Evolutionary conservation across 2,113 vertebrate species (phyloP), one percentile per base, ranked within the genome.

Genomic region (Drymodes brunneopygia): DNA sequence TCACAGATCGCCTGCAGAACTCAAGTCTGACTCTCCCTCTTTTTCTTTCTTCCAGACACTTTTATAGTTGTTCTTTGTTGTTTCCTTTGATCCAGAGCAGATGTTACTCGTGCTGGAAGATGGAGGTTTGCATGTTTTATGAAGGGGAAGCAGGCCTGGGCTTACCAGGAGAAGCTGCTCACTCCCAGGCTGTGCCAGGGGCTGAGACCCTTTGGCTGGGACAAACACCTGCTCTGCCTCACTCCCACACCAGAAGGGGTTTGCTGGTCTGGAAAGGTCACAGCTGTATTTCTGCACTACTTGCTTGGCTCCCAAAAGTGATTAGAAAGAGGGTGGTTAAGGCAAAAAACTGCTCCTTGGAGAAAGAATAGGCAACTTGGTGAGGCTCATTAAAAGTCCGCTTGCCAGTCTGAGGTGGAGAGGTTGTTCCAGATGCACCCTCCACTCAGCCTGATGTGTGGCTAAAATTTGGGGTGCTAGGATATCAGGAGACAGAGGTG

Each of bases 61-160:
- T 94, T 94, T 60, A 80, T 69, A 47, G 87, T 40, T 86, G 74
- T 86, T 94, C 92, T 96, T 91, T 92, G 86, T 92, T 86, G 88
- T 81, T 89, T 22, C 36, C 83, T 94, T 95, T 97, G 94, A 96
- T 96, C 94, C 79, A 64, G 85, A 88, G 92, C 89, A 94, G 95
- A 88, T 86, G 83, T 93, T 75, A 61, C 74, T 91, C 24, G 0
- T 92, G 77, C 92, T 78, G 90, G 88, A 91, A 91, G 89, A 35
- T 56, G 64, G 85, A 93, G 77, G 90, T 45, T 94, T 88, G 77
- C 84, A 40, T 90, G 91, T 86, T 96, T 91, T 69, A 81, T 67
- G 80, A 85, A 42, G 75, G 57, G 80, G 47, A 96, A 69, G 66
- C 67, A 53, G 56, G 47, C 18, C 44, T 13, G 25, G 66, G 36